A percentile compares a stretch with the other conserved stretches of the same genome.
phyloP scores from a whole-genome alignment of 2,797 vertebrate genomes.

The Enteromius argenteus region DNA sequence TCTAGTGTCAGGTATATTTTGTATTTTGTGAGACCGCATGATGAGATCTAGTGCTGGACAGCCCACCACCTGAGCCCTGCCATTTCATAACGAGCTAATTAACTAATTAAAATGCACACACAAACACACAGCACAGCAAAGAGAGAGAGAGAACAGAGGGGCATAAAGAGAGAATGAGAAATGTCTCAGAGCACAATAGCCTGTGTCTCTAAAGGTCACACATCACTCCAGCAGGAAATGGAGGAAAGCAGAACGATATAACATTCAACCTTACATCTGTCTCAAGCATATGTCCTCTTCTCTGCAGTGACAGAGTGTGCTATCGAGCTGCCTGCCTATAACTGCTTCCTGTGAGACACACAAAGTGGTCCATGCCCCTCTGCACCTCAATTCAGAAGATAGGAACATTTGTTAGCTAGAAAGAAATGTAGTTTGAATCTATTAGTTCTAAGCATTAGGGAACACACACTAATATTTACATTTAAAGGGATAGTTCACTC shows the following conservation, averaged over 20 bases:
- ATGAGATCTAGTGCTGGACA: constrained; percentile 5
- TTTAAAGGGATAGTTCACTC: not conserved
- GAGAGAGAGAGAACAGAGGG: constrained; percentile 13
- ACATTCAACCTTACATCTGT: constrained; percentile 42
- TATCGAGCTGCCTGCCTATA: not conserved
- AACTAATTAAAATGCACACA: constrained; percentile 54
- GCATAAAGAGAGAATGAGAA: constrained; percentile 24
- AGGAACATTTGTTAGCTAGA: not conserved
- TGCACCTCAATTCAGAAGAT: not conserved
- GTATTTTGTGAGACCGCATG: not conserved
- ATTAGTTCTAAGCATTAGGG: not conserved
- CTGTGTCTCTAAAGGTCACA: constrained; percentile 59
- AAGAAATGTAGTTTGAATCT: not conserved
- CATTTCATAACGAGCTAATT: constrained; percentile 55
- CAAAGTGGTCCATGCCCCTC: not conserved
- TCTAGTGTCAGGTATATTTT: not conserved
- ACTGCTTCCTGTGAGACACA: not conserved
- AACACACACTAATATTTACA: not conserved
- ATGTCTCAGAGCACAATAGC: constrained; percentile 50
- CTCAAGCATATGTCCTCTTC: constrained; percentile 36
- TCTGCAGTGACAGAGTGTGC: constrained; percentile 6
- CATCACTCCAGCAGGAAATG: constrained; percentile 50
- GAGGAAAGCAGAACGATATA: constrained; percentile 26
- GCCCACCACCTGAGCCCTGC: constrained; percentile 42
- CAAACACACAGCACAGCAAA: constrained; percentile 60